Base-by-base conservation (phyloP, 2,113 vertebrate species). In the Microtus richardsoni region DNA sequence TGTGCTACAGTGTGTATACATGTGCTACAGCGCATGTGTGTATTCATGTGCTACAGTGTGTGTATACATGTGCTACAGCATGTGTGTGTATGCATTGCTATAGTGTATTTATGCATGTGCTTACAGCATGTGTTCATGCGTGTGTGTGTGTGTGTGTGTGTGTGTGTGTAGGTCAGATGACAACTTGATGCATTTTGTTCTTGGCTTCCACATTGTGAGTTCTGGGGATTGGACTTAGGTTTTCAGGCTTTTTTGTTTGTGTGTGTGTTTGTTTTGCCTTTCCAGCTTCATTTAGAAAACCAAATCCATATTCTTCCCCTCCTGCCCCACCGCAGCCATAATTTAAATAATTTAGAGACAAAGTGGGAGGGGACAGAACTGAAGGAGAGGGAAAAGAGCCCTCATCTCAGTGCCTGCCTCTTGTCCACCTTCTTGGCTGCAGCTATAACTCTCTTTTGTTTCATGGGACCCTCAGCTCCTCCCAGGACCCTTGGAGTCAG, bases 401-500 rank as follows among this genome's bases (percentile, higher is more conserved):
- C 64, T 98, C 99, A 98, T 97, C 99, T 98, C 96, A 99, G 98
- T 0, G 99, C 99, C 73, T 99, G 98, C 96, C 99, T 99, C 98
- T 99, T 99, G 98, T 99, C 99, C 1, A 98, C 99, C 98, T 99
- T 99, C 98, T 99, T 99, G 97, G 99, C 99, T 62, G 98, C 88
- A 98, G 71, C 98, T 98, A 98, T 98, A 96, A 98, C 97, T 78
- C 99, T 98, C 97, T 99, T 99, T 0, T 99, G 99, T 98, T 99
- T 99, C 98, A 99, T 99, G 79, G 99, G 99, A 80, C 99, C 99
- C 4, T 98, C 98, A 0, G 94, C 94, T 2, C 96, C 97, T 10
- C 75, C 54, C 0, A 28, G 75, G 36, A 98, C 98, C 33, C 95
- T 98, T 0, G 97, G 97, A 79, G 98, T 98, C 93, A 33, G 73